Base-by-base conservation (phyloP, 2,797 vertebrate species). In the Euthynnus affinis region DNA sequence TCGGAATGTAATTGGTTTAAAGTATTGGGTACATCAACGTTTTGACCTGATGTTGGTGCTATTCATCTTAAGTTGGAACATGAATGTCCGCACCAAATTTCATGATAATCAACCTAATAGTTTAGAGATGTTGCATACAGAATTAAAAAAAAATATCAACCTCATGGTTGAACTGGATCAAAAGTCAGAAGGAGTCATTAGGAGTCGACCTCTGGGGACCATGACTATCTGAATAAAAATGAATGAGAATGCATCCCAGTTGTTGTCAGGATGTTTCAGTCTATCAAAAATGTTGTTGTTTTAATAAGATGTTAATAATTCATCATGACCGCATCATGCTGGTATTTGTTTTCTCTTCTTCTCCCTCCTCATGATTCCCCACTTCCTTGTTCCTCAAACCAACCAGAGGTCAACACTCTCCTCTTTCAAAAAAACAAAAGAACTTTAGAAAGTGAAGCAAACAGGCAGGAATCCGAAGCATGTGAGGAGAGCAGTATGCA, bases 401-500 rank as follows among this genome's bases (percentile, higher is more conserved):
- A 48, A 32, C 15, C 12, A 14, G 48, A 70, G 63, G 52, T 85
- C 79, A 60, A 25, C 0, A 2, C 7, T 68, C 52, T 58, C 9
- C 1, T 52, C 62, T 74, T 69, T 55, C 32, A n/a, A n/a, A n/a
- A n/a, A 64, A 75, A 66, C 55, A 69, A 23, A 40, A 27, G 46
- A 63, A 44, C 23, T 72, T 55, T 76, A 40, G 32, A 53, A 53
- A 40, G 52, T 0, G 13, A 52, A 74, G 37, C n/a, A 65, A 61
- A 69, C 34, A 14, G 40, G 9, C 9, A 81, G 52, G 62, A 80
- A 82, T 86, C 66, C 58, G 46, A 77, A 22, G 52, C 53, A 82
- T 85, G 83, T 53, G 70, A 82, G 78, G 61, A 25, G 9, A 25
- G 48, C 52, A 46, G 52, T 23, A 23, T 29, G 15, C 34, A 42